Evolutionary conservation across 2,888 invertebrate genomes (phyloP).

Genomic region (Drosophila gaucha): DNA sequence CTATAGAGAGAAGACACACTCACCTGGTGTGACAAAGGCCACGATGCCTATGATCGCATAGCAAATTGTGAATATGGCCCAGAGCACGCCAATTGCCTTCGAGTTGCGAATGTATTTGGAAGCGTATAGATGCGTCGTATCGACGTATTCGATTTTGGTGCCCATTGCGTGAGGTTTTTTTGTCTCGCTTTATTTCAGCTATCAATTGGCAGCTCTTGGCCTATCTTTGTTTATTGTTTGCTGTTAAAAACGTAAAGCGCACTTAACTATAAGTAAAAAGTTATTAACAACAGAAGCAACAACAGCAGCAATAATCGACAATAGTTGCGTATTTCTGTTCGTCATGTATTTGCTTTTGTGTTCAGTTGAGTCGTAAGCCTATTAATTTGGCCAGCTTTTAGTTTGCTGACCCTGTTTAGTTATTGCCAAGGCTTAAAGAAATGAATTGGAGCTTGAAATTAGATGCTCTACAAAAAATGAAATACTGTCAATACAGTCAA

Average conservation of each 20-base stretch:
- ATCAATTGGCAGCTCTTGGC: constrained; percentile 10
- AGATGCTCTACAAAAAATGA: neutral
- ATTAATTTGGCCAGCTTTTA: constrained; percentile 64
- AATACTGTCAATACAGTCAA: constrained; percentile 7
- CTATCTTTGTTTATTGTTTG: constrained; percentile 31
- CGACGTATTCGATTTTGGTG: constrained; percentile 96
- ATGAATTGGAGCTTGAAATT: constrained; percentile 52
- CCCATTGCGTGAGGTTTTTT: constrained; percentile 87
- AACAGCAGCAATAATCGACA: constrained; percentile 20
- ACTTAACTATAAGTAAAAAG: constrained; percentile 47
- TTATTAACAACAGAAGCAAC: constrained; percentile 34
- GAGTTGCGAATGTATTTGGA: constrained; percentile 96
- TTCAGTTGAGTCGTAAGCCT: constrained; percentile 53
- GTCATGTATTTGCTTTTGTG: constrained; percentile 55
- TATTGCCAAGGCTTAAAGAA: constrained; percentile 17
- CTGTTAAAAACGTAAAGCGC: constrained; percentile 51
- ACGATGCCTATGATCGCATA: constrained; percentile 98
- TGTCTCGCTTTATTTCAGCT: neutral
- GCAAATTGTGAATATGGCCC: constrained; percentile 99
- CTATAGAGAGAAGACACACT: constrained; percentile 18
- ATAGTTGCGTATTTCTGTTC: constrained; percentile 41
- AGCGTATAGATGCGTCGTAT: constrained; percentile 95
- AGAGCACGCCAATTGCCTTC: constrained; percentile 97
- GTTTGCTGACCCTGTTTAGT: constrained; percentile 72
- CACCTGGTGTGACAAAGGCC: constrained; percentile 94